Conservation (phyloP, 1,140 invertebrate genomes). For the Drosophila arawakana region DNA sequence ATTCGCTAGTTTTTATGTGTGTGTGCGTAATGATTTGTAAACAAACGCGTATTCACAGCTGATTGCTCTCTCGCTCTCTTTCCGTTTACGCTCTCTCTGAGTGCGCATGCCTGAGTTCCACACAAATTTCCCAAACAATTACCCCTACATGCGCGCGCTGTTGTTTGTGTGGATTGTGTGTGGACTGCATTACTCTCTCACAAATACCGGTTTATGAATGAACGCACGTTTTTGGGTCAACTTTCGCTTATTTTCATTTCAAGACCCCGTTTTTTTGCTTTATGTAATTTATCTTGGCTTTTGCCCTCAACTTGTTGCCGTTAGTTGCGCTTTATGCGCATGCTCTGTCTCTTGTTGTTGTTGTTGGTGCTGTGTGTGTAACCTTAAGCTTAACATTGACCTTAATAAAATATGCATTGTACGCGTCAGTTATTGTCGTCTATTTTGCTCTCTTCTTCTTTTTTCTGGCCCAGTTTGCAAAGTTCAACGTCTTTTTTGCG, state of each 20-base stretch:
- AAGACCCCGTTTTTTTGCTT: conserved; percentile 5
- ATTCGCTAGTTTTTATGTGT: conserved; percentile 7
- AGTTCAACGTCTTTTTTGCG: conserved; percentile 40
- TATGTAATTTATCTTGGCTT: conserved; percentile 20
- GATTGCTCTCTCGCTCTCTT: conserved; percentile 41
- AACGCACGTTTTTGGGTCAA: conserved; percentile 75
- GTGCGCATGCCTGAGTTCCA: conserved; percentile 66
- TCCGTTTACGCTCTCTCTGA: conserved; percentile 5
- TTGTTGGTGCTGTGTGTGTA: conserved; percentile 21
- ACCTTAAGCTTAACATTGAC: conserved; percentile 70
- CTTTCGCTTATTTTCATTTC: conserved; percentile 47
- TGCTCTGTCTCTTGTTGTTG: conserved; percentile 9
- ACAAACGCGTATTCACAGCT: conserved; percentile 57
- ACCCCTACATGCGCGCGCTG: conserved; percentile 56
- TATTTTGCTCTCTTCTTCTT: conserved; percentile 6
- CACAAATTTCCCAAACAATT: conserved; percentile 79
- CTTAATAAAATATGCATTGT: conserved; percentile 60
- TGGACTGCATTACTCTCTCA: conserved; percentile 57
- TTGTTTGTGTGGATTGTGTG: conserved; percentile 28
- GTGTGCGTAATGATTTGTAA: conserved; percentile 57
- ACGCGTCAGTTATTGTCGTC: conserved; percentile 26
- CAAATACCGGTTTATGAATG: conserved; percentile 63
- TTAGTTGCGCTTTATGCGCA: conserved; percentile 49
- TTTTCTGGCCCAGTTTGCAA: conserved; percentile 16
- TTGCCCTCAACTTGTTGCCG: conserved; percentile 57